phyloP scores from a whole-genome alignment of 2,113 vertebrate genomes.

The Protomyctophum bolini region DNA sequence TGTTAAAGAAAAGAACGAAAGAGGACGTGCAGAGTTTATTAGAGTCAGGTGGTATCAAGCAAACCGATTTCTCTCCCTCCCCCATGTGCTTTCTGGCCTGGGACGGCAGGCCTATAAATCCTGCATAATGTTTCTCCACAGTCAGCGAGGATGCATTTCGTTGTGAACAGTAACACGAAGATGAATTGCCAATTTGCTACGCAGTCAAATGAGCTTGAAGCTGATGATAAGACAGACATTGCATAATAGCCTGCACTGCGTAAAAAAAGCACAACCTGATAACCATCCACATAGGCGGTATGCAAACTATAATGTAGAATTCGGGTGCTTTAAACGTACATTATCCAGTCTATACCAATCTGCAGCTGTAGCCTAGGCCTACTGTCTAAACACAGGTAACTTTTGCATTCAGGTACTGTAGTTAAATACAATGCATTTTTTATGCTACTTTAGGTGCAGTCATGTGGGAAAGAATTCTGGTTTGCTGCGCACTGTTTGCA shows the following conservation, averaged over 20 bases:
- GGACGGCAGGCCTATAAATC: not conserved
- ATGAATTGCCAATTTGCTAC: conserved; percentile 2
- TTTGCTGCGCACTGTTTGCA: conserved; percentile 81
- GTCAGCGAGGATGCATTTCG: conserved; percentile 2
- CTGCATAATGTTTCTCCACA: conserved; percentile 14
- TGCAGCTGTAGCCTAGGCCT: no score
- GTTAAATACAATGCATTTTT: conserved; percentile 14
- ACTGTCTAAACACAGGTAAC: no score
- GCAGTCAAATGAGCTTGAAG: conserved; percentile 14
- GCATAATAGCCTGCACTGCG: not conserved
- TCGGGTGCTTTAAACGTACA: no score
- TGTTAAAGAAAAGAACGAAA: conserved; percentile 59
- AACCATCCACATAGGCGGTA: not conserved
- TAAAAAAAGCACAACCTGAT: conserved; percentile 12
- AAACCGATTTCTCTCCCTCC: conserved; percentile 27
- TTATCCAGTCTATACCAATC: no score
- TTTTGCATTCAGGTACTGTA: no score
- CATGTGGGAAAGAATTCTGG: conserved; percentile 78
- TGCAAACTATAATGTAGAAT: no score
- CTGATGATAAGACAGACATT: not conserved
- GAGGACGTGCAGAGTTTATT: conserved; percentile 45
- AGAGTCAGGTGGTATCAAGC: conserved; percentile 70
- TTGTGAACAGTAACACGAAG: not conserved
- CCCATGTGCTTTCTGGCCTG: conserved; percentile 1
- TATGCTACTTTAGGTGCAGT: conserved; percentile 75